These are phyloP conservation scores for Rotaria macrura DNA, from an alignment of 2,888 invertebrate species.

Conservation along the genomic window DNA sequence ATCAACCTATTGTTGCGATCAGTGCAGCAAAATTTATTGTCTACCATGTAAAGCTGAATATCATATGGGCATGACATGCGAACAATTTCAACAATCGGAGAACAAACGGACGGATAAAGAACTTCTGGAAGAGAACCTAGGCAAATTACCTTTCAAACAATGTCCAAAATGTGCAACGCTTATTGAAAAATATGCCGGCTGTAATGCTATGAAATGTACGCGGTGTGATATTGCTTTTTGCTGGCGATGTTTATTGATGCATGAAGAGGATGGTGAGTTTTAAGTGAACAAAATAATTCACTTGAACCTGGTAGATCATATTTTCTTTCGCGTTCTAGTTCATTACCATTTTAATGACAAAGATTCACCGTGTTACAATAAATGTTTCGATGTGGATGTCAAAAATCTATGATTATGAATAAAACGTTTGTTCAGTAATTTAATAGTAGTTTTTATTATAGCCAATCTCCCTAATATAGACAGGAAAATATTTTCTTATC, in stretches of 20 bases:
- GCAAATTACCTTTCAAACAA: background rate
- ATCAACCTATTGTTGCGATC: background rate
- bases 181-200: conserved; percentile 1
- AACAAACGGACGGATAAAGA: background rate
- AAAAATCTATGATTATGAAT: no score
- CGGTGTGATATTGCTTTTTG: background rate
- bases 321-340: no score
- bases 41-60: background rate
- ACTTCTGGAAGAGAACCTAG: background rate
- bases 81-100: background rate
- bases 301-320: no score
- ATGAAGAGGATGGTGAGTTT: background rate
- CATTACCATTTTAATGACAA: no score
- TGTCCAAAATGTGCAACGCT: background rate
- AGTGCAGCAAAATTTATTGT: background rate
- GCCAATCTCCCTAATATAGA: no score
- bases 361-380: no score
- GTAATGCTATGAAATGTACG: conserved; percentile 5
- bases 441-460: no score
- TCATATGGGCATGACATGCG: background rate
- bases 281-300: no score
- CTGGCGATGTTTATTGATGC: background rate
- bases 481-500: no score
- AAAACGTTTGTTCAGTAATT: no score
- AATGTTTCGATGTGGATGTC: no score